phyloP scores from a whole-genome alignment of 2,888 invertebrate species.

The Uloborus plumipes region DNA sequence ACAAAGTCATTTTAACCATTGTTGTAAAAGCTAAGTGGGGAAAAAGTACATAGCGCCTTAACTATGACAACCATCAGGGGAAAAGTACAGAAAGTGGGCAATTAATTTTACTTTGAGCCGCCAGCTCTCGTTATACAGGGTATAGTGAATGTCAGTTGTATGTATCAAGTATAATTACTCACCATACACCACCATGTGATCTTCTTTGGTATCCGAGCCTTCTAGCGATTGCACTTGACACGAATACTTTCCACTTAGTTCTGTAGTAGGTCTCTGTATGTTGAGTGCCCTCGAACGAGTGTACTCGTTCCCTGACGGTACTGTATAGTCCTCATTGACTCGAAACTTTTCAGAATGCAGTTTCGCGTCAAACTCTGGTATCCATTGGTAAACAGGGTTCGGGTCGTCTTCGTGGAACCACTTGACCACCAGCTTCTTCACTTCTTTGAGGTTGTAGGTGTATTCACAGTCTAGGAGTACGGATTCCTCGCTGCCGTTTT shows the following conservation, averaged over 20 bases:
- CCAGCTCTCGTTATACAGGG: no score
- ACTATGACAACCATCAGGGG: no score
- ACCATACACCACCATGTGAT: slow-evolving; percentile 67
- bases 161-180: slow-evolving; percentile 19
- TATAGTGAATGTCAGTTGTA: neutral
- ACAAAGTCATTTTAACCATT: no score
- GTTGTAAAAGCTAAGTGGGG: no score
- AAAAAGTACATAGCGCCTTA: no score
- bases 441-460: slow-evolving; percentile 48
- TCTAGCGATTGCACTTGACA: slow-evolving; percentile 66
- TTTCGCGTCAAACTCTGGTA: slow-evolving; percentile 64
- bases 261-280: slow-evolving; percentile 65
- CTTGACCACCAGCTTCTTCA: slow-evolving; percentile 66
- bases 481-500: slow-evolving; percentile 66
- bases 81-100: no score
- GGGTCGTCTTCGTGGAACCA: slow-evolving; percentile 67
- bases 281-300: slow-evolving; percentile 65
- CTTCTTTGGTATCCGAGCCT: slow-evolving; percentile 62
- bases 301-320: slow-evolving; percentile 45
- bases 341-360: slow-evolving; percentile 63
- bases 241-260: slow-evolving; percentile 66
- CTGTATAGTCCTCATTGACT: slow-evolving; percentile 62
- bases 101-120: no score
- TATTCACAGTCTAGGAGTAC: slow-evolving; percentile 67
- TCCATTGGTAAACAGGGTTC: slow-evolving; percentile 67